Conservation (phyloP, 2,888 invertebrate genomes). For the Hirudinaria manillensis region DNA sequence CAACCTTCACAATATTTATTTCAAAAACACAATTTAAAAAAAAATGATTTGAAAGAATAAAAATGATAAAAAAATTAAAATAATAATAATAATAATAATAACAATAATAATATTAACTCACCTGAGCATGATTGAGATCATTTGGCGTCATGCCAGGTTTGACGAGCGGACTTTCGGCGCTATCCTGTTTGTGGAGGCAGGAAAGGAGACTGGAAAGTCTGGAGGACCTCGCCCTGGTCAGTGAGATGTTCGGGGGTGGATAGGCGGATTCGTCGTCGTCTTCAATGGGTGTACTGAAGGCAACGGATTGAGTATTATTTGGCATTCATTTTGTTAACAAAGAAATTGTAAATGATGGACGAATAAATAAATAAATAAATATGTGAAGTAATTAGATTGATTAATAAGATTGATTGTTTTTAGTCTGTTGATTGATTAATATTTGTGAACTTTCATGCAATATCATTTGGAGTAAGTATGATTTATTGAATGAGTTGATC, state of each 20-base stretch:
- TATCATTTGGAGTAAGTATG: too few species aligned
- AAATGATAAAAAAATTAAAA: too few species aligned
- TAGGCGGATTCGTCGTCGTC: constrained; percentile 49
- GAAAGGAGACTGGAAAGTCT: constrained; percentile 52
- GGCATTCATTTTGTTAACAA: neutral
- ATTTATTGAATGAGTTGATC: too few species aligned
- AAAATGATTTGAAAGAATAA: too few species aligned
- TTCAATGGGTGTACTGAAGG: constrained; percentile 45
- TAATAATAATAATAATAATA: neutral
- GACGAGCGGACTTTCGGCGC: constrained; percentile 57
- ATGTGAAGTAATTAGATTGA: too few species aligned
- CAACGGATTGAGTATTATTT: neutral
- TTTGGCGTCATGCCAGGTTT: constrained; percentile 66
- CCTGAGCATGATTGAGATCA: constrained; percentile 63
- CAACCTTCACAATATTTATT: too few species aligned
- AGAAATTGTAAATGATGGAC: neutral
- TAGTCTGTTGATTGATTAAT: too few species aligned
- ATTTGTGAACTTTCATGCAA: too few species aligned
- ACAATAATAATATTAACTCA: constrained; percentile 33
- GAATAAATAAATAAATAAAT: neutral
- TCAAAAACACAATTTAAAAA: too few species aligned
- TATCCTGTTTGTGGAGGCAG: constrained; percentile 54
- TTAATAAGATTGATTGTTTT: too few species aligned
- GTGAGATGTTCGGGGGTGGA: constrained; percentile 44
- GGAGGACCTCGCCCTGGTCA: constrained; percentile 28